Conservation (phyloP, 2,113 vertebrate genomes). For the Rynchops niger region DNA sequence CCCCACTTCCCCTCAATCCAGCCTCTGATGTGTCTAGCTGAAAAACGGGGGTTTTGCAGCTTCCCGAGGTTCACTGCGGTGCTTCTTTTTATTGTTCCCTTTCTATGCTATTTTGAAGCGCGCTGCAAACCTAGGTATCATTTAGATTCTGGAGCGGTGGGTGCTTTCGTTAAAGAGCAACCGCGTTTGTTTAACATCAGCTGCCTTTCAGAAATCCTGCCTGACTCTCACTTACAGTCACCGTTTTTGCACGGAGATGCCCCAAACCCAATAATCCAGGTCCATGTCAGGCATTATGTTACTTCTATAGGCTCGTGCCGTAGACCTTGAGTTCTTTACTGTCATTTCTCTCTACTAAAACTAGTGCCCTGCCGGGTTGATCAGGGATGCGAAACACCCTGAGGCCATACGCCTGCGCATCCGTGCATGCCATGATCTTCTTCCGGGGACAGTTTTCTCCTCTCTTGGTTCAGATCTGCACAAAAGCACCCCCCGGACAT, state of each 20-base stretch:
- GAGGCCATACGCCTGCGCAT: accelerated
- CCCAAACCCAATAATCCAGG: not conserved
- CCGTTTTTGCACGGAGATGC: not conserved
- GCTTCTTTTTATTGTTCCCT: not conserved
- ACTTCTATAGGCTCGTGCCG: not conserved
- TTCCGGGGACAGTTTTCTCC: not conserved
- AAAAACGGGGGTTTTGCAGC: not conserved
- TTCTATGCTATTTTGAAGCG: not conserved
- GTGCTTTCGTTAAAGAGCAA: not conserved
- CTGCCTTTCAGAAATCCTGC: not conserved
- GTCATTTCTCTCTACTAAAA: not conserved
- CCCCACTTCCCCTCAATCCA: not conserved
- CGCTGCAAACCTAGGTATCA: not conserved
- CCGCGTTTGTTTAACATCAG: not conserved
- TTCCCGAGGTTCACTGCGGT: not conserved
- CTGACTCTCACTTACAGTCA: not conserved
- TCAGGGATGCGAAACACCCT: not conserved
- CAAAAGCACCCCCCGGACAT: not conserved
- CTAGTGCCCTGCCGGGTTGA: accelerated
- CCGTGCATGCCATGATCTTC: accelerated
- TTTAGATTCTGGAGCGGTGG: not conserved
- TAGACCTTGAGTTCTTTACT: not conserved
- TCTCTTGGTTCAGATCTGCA: not conserved
- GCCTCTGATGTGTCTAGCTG: not conserved
- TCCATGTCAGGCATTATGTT: not conserved